phyloP scores from a whole-genome alignment of 2,113 vertebrate genomes.

The Crotalus horridus region DNA sequence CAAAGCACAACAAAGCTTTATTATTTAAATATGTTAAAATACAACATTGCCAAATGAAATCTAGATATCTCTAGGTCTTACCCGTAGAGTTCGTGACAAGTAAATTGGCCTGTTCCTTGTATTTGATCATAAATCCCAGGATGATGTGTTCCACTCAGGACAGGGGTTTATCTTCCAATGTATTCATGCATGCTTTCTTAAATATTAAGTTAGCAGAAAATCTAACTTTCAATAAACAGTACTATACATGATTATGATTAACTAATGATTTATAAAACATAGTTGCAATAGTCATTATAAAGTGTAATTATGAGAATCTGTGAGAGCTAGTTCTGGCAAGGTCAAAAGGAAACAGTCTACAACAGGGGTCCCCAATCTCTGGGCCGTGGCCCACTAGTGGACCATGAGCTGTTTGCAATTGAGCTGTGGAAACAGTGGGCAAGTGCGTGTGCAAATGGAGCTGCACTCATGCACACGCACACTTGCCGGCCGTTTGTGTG shows the following conservation, averaged over 20 bases:
- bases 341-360: background rate
- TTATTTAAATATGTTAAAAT: background rate
- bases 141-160: background rate
- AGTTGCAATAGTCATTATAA: background rate
- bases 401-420: background rate
- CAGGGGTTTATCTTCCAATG: background rate
- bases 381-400: background rate
- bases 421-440: background rate
- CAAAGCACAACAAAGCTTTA: constrained; percentile 1
- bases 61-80: background rate
- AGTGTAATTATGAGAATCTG: background rate
- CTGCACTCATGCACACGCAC: background rate
- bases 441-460: background rate
- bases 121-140: background rate
- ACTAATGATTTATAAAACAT: background rate
- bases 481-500: background rate
- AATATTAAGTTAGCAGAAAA: background rate
- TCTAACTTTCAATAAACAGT: background rate
- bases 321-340: background rate
- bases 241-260: background rate
- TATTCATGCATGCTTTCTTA: background rate
- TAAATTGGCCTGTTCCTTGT: background rate
- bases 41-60: background rate
- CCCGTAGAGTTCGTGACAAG: background rate
- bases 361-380: background rate